Evolutionary conservation across 2,888 invertebrate genomes (phyloP), one percentile per base, ranked within the genome.

Genomic region (Vesta saturnalis): DNA sequence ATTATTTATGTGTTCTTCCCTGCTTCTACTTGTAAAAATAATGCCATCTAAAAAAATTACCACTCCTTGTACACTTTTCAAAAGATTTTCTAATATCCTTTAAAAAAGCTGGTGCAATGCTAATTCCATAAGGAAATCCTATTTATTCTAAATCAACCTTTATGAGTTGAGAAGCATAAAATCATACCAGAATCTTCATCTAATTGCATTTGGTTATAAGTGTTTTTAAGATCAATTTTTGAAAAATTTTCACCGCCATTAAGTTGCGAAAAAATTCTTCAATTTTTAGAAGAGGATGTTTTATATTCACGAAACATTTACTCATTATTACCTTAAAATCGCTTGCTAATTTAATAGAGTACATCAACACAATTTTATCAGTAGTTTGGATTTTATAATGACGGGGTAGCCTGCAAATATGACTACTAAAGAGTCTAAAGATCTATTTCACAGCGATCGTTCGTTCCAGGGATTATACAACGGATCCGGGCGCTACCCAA

Each of bases 21-120:
- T 8, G n/a, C 18, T 15, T 39, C 18, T 18, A 1, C 57, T 18
- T 8, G 59, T 21, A 6, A 59, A n/a, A 1, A 59, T 43, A 6
- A 59, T 59, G 21, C 46, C 59, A 21, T 59, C 59, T 5, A 59
- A 3, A 21, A 59, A 59, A 59, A 19, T 59, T n/a, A 18, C 35
- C 3, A 18, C 39, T 6, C 57, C 57, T 16, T 6, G 8, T 5
- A 23, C 2, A 1, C 35, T 35, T 35, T 57, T 30, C 8, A 57
- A 14, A 5, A 57, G 8, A 6, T 57, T 30, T 14, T 57, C 57
- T 12, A 57, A 30, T 23, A n/a, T 57, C 30, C 30, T 57, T 14
- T 57, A n/a, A 15, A 57, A 57, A 4, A 57, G 49, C 49, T 4
- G 49, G 49, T 10, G 49, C 10, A 18, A 49, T 10, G n/a, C 49